Evolutionary conservation across 2,888 invertebrate species (phyloP).

Genomic region (Lobophora halterata): DNA sequence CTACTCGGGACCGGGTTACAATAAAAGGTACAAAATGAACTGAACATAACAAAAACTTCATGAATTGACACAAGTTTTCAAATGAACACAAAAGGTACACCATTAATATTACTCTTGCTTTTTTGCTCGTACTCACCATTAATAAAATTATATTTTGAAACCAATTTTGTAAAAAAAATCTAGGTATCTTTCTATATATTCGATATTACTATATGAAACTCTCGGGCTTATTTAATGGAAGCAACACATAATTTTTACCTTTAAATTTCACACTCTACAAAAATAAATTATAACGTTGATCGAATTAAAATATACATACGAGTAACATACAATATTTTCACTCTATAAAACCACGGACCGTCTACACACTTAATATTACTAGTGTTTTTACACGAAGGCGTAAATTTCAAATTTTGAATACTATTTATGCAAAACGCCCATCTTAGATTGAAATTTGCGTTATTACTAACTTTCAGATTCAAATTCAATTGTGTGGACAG

Average conservation of each 20-base stretch:
- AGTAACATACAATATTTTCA: conserved; percentile 21
- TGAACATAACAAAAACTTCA: conserved; percentile 28
- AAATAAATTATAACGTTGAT: too few relatives aligned
- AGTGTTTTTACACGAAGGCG: too few relatives aligned
- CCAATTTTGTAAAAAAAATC: conserved; percentile 8
- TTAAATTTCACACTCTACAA: conserved; percentile 12
- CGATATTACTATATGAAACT: conserved; percentile 14
- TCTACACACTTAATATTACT: too few relatives aligned
- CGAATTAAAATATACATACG: conserved; percentile 13
- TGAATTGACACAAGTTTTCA: conserved; percentile 11
- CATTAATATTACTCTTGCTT: too few relatives aligned
- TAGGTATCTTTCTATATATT: not conserved
- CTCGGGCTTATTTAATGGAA: conserved; percentile 22
- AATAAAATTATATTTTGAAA: conserved; percentile 11
- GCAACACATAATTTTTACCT: conserved; percentile 11
- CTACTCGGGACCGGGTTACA: conserved; percentile 67
- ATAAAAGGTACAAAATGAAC: conserved; percentile 60
- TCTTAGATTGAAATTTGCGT: too few relatives aligned
- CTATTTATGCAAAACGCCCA: too few relatives aligned
- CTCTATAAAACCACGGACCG: conserved; percentile 30
- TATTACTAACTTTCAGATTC: too few relatives aligned
- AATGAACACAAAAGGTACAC: too few relatives aligned
- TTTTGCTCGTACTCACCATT: too few relatives aligned
- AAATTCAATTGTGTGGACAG: too few relatives aligned
- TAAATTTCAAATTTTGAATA: too few relatives aligned